These are phyloP conservation scores for Corythornis cristatus DNA, from an alignment of 2,113 vertebrate genomes.

Conservation along the genomic window DNA sequence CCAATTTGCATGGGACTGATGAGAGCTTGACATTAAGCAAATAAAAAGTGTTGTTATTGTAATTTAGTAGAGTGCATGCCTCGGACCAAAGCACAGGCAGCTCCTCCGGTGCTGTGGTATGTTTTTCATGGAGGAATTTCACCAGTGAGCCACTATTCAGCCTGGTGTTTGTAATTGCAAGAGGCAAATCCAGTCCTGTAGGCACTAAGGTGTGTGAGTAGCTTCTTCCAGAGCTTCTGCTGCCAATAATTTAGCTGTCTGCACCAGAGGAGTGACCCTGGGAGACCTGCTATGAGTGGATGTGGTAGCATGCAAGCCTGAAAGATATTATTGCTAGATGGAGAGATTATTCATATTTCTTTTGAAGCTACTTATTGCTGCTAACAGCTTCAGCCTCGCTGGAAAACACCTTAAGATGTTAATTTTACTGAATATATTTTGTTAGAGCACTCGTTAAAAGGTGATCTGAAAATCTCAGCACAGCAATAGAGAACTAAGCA, in stretches of 20 bases:
- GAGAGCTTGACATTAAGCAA: constrained; percentile 59
- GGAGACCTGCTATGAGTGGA: neutral
- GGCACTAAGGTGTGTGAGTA: fast-evolving
- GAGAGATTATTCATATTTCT: neutral
- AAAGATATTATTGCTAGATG: neutral
- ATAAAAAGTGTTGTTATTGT: constrained; percentile 44
- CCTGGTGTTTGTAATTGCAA: neutral
- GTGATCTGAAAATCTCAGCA: neutral
- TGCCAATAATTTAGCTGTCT: neutral
- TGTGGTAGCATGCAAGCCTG: neutral
- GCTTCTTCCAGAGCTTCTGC: neutral
- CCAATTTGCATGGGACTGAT: constrained; percentile 51
- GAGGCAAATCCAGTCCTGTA: neutral
- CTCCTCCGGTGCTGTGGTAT: neutral
- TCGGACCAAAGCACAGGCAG: neutral
- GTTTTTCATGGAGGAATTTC: neutral
- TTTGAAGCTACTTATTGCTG: neutral
- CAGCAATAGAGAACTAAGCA: neutral
- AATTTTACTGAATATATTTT: neutral
- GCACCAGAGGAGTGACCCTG: neutral
- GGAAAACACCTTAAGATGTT: neutral
- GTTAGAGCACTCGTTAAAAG: neutral
- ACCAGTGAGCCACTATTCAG: neutral
- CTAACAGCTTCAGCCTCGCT: neutral
- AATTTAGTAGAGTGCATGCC: constrained; percentile 26